phyloP scores from a whole-genome alignment of 2,797 vertebrate species.

The Rhodeus uyekii region DNA sequence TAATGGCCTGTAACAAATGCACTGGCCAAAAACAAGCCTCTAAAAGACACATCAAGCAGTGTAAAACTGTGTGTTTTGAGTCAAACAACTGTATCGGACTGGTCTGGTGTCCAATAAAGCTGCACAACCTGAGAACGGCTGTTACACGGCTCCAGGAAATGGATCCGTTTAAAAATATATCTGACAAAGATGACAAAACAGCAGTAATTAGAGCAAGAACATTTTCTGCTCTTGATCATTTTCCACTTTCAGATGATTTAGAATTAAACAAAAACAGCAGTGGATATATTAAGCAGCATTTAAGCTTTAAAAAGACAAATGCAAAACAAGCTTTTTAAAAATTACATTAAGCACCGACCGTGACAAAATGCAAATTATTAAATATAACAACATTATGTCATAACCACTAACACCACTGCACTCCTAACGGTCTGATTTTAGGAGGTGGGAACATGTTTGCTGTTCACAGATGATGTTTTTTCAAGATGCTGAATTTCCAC shows the following conservation, averaged over 20 bases:
- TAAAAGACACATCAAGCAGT: not conserved
- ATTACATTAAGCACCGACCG: not conserved
- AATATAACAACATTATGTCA: not conserved
- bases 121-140: not conserved
- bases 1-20: conserved; percentile 29
- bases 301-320: not conserved
- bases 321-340: not conserved
- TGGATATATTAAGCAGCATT: not conserved
- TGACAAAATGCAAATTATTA: not conserved
- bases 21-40: conserved; percentile 6
- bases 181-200: not conserved
- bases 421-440: not conserved
- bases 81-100: not conserved
- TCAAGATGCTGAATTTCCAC: conserved; percentile 12
- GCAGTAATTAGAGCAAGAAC: not conserved
- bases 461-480: not conserved
- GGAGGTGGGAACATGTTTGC: not conserved
- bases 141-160: not conserved
- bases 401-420: not conserved
- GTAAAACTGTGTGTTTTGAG: not conserved
- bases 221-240: not conserved
- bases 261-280: not conserved
- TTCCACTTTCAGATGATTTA: not conserved
- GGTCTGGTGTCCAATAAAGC: not conserved
- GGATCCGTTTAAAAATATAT: not conserved